Evolutionary conservation across 2,113 vertebrate genomes (phyloP).

Genomic region (Equus quagga): DNA sequence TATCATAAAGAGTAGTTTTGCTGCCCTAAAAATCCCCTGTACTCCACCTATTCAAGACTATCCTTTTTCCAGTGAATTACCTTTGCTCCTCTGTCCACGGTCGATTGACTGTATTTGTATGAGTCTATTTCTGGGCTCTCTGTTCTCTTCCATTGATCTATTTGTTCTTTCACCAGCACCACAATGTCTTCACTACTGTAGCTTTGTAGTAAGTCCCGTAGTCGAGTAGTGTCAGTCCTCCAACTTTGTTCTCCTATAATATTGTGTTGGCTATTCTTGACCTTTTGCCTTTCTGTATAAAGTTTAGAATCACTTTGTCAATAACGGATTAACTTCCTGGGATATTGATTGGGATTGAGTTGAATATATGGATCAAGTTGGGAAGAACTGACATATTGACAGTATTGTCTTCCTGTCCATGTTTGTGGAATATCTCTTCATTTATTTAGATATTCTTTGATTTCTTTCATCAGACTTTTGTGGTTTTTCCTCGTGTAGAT

Average conservation of each 20-base stretch:
- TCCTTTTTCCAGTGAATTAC: neutral
- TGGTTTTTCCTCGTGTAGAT: neutral
- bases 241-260: neutral
- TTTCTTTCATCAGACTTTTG: neutral
- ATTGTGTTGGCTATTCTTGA: neutral
- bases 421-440: neutral
- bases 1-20: neutral
- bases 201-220: neutral
- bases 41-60: neutral
- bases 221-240: neutral
- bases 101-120: neutral
- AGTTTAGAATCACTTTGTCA: neutral
- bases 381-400: neutral
- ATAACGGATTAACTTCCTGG: neutral
- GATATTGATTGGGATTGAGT: neutral
- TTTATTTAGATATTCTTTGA: neutral
- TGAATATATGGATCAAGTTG: neutral
- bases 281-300: neutral
- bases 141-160: neutral
- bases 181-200: neutral
- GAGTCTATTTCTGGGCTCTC: neutral
- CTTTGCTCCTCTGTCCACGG: neutral
- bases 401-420: neutral
- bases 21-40: neutral
- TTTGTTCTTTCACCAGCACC: neutral